Base-by-base conservation (phyloP, 2,113 vertebrate species). In the Acanthochromis polyacanthus region DNA sequence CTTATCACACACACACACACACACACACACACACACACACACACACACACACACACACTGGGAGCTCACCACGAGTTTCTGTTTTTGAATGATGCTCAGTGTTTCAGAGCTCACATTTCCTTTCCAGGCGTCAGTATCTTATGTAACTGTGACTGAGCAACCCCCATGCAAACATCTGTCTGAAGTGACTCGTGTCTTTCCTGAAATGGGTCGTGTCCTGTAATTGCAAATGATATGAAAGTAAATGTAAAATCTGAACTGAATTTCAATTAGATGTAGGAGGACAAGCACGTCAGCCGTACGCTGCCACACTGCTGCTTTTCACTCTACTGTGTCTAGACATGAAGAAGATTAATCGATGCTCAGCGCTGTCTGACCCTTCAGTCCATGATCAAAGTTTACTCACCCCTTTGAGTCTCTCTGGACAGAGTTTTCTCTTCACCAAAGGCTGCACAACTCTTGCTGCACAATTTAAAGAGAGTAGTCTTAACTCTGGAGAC, bases 301-400 rank as follows among this genome's bases (percentile, higher is more conserved):
- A 20, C 30, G 19, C 53, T 28, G 23, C 48, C 12, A 7, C 25
- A 17, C 72, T 65, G 63, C 36, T 38, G 38, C 40, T 36, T 70
- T 60, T 48, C 22, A 22, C 52, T 69, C 3, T 5, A 5, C 59
- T 51, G 15, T 30, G 23, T 75, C 63, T 50, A 86, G 78, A 81
- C 71, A 59, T n/a, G 22, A 38, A 50, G 52, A 73, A 22, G n/a
- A 74, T 61, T 25, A 63, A 76, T 86, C 14, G 23, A 38, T 9
- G 23, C 40, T 74, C 32, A 46, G 43, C 23, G 10, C 32, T 14
- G 48, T 45, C 59, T 12, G 40, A 61, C 22, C 66, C 53, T 52
- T 58, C 68, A 60, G 71, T 62, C 64, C 15, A 14, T 20, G 38
- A 74, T 70, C 62, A 57, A 38, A 67, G 20, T 38, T 64, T 36